Evolutionary conservation across 1,140 invertebrate species (phyloP), one percentile per base, ranked within the genome.

Genomic region (Drosophila dunni): DNA sequence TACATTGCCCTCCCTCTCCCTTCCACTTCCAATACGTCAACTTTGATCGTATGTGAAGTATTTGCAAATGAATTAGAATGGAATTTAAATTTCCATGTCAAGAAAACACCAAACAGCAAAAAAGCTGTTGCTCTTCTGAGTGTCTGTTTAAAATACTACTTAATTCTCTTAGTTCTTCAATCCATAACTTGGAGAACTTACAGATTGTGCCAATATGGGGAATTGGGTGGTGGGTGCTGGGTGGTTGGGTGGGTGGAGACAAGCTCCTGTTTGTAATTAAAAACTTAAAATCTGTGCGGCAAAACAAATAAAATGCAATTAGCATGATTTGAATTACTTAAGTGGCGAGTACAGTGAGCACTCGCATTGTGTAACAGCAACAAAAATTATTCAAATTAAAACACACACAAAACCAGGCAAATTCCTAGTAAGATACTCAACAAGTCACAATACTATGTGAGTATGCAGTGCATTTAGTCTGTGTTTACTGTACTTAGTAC

Each of bases 291-390:
- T 86, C 79, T 73, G 57, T 46, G 58, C 68, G 36, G 44, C 69
- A 70, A 88, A 81, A 65, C 78, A 88, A 88, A 89, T 88, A 89
- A 88, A 88, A 88, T 89, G 84, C 84, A 88, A 88, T 88, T 88
- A 88, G 84, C 84, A 78, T 75, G 80, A 88, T 88, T 88, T 89
- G 80, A 88, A 88, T 88, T 84, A 81, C 82, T 78, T 88, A 89
- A 89, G 84, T 80, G 70, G 65, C 64, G 65, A 53, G 51, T 67
- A 86, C 82, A 86, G 82, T 82, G 33, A 51, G 45, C 42, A 45
- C 57, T 13, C 46, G 51, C 46, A 48, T 48, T 33, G 10, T 40
- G n/a, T 17, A 36, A 75, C 46, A 58, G 44, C 44, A 7, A 20
- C 4, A 42, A 29, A 42, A 29, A 42, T n/a, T 9, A 10, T 44